Base-by-base conservation (phyloP, 2,888 invertebrate genomes). In the Melanostoma mellinum region DNA sequence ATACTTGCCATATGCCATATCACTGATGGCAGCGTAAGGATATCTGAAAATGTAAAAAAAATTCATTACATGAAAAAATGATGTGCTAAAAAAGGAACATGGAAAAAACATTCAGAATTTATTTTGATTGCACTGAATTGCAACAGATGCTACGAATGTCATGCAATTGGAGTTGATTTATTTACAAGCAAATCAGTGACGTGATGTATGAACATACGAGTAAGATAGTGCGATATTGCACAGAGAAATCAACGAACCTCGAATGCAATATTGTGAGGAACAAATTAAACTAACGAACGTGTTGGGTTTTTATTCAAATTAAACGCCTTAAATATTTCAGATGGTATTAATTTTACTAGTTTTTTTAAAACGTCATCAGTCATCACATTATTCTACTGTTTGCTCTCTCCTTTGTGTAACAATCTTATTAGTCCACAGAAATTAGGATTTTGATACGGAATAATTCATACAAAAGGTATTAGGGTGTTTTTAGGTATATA, bases 11-110 rank as follows among this genome's bases (percentile, higher is more conserved):
- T 94, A 95, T 0, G 96, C 95, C 53, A 96, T 90, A 88, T 97
- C 95, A 0, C 96, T 96, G 30, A 97, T 93, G 0, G 97, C 96
- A 0, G 97, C 95, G 88, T 97, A 96, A 0, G 97, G 97, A 89
- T 95, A 95, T 85, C 97, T 95, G 88, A 84, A 91, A 42, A 69
- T 46, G 40, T 6, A 55, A 63, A 56, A 65, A 10, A 65, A 40
- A 74, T 20, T 36, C 42, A 38, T 46, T 67, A 20, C 55, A 40
- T 42, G 9, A 2, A 20, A 10, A 35, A 0, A 38, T 20, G 20
- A 20, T 20, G 20, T 20, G 20, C 20, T 48, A 36, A 3, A 32
- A 0, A 44, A 44, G 33, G 1, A 1, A 56, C 32, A 46, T 5
- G n/a, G 4, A n/a, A 30, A 32, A 38, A 44, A 58, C 50, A 3